Conservation (phyloP, 1,140 invertebrate species). For the Papilio machaon region DNA sequence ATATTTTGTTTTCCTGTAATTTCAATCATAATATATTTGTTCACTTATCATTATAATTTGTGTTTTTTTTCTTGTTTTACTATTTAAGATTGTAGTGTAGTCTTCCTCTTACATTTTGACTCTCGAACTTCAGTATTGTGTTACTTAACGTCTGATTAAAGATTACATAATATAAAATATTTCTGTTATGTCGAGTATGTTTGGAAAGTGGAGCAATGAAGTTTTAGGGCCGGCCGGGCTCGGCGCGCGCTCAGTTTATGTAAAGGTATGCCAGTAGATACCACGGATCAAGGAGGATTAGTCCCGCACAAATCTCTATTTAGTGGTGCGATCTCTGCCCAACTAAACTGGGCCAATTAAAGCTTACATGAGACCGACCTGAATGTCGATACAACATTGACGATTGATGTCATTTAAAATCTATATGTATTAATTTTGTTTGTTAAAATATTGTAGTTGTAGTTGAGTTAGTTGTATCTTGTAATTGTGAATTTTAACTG, state of each 20-base stretch:
- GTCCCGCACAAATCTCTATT: slow-evolving; percentile 75
- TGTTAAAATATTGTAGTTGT: too few species aligned
- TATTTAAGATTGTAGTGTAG: too few species aligned
- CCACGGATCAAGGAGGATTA: slow-evolving; percentile 73
- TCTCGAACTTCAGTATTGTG: too few species aligned
- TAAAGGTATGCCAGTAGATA: slow-evolving; percentile 71
- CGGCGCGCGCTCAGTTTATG: slow-evolving; percentile 52
- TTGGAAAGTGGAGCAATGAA: slow-evolving; percentile 19
- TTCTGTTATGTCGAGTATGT: slow-evolving; percentile 17
- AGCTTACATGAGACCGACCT: slow-evolving; percentile 66
- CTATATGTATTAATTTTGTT: not conserved
- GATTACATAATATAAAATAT: not conserved
- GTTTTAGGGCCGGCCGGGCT: slow-evolving; percentile 36
- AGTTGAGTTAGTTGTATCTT: too few species aligned
- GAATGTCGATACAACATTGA: slow-evolving; percentile 53
- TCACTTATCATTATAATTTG: not conserved
- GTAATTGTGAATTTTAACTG: too few species aligned
- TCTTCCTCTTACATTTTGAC: too few species aligned
- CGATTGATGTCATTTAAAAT: slow-evolving; percentile 27
- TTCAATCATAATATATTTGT: not conserved
- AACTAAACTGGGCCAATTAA: slow-evolving; percentile 77
- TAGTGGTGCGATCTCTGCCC: slow-evolving; percentile 73
- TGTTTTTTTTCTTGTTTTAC: not conserved
- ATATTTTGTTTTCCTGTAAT: too few species aligned
- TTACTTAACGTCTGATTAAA: not conserved